phyloP scores from a whole-genome alignment of 2,888 invertebrate genomes.

The Caenorhabditis sulstoni region DNA sequence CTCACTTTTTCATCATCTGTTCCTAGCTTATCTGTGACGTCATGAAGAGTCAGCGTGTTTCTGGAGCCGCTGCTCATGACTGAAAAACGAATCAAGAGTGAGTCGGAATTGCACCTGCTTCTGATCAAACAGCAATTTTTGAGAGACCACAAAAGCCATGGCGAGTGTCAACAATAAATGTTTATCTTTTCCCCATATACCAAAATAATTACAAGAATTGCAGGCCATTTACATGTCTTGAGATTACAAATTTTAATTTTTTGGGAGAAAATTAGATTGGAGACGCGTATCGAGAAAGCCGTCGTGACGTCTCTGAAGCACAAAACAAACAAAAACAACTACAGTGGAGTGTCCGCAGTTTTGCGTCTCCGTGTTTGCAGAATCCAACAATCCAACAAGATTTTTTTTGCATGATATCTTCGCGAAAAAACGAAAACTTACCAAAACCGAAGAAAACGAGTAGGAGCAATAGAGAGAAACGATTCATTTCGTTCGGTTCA shows the following conservation, averaged over 20 bases:
- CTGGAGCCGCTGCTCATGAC: slow-evolving; percentile 23
- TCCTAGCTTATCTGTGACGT: slow-evolving; percentile 42
- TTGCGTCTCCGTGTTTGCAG: slow-evolving; percentile 42
- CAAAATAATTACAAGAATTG: no score
- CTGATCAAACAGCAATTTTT: slow-evolving; percentile 18
- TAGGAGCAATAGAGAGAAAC: neutral
- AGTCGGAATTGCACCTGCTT: slow-evolving; percentile 21
- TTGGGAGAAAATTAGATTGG: no score
- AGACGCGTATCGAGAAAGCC: neutral
- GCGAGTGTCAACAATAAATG: neutral
- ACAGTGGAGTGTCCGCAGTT: slow-evolving; percentile 26
- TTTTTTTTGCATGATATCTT: neutral
- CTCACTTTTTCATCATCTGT: slow-evolving; percentile 37
- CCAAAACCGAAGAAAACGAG: slow-evolving; percentile 22
- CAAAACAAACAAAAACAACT: neutral
- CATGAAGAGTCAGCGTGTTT: slow-evolving; percentile 34
- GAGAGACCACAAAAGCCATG: slow-evolving; percentile 26
- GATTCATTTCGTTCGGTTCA: slow-evolving; percentile 21
- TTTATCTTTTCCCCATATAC: no score
- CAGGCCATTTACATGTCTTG: no score
- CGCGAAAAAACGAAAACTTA: slow-evolving; percentile 13
- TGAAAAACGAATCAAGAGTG: slow-evolving; percentile 9
- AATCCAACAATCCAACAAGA: neutral
- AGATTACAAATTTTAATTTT: no score
- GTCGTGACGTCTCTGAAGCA: neutral